These are phyloP conservation scores for Hemiprocne comata DNA, from an alignment of 2,113 vertebrate genomes.

Conservation along the genomic window DNA sequence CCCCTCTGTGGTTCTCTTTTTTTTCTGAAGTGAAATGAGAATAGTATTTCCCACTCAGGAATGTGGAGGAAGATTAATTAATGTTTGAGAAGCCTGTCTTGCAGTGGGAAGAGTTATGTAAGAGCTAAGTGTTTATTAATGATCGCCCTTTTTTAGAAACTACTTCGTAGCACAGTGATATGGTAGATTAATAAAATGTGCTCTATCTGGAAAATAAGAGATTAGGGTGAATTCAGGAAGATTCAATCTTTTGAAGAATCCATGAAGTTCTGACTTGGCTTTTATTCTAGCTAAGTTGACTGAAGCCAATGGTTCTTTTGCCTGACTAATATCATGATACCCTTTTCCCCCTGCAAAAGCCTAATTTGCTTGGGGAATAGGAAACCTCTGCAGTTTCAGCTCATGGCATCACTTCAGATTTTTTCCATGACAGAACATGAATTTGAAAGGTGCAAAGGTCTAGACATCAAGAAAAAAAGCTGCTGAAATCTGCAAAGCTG, in stretches of 20 bases:
- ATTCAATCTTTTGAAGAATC: neutral
- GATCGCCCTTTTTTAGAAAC: neutral
- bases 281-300: neutral
- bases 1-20: constrained; percentile 7
- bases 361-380: neutral
- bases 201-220: constrained; percentile 11
- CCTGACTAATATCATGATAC: neutral
- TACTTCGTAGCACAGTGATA: neutral
- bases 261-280: constrained; percentile 2
- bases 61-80: constrained; percentile 44
- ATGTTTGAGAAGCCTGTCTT: constrained; percentile 50
- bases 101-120: constrained; percentile 39
- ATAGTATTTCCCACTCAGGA: constrained; percentile 33
- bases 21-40: constrained; percentile 19
- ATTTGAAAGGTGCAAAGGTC: neutral
- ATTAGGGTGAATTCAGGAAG: neutral
- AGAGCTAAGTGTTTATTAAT: constrained; percentile 46
- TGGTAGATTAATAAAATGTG: constrained; percentile 29
- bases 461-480: neutral
- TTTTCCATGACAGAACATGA: neutral
- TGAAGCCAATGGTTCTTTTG: neutral
- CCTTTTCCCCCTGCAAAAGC: neutral
- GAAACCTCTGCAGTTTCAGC: neutral
- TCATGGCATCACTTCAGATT: neutral
- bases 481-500: neutral